These are phyloP conservation scores for Diabrotica virgifera DNA, from an alignment of 1,140 invertebrate genomes.

Conservation along the genomic window DNA sequence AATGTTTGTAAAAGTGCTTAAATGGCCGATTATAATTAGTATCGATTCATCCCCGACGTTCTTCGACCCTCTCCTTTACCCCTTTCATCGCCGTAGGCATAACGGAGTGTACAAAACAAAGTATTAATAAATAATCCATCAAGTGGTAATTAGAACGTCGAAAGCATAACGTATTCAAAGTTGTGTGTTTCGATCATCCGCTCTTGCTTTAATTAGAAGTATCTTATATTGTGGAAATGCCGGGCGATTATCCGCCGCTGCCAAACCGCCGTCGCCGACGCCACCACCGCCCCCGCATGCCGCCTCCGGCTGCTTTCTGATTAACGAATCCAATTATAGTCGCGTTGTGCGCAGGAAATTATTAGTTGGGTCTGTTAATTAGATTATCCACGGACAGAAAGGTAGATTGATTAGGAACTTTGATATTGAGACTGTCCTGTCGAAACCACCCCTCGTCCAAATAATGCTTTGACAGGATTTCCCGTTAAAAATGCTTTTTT, in stretches of 20 bases:
- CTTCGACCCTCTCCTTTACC: neutral
- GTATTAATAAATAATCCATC: constrained; percentile 17
- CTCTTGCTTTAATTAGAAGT: constrained; percentile 49
- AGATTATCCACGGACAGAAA: constrained; percentile 44
- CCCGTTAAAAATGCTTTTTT: too few relatives aligned
- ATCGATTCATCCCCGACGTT: neutral
- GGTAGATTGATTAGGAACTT: constrained; percentile 35
- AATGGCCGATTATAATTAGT: neutral
- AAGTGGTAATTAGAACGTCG: constrained; percentile 18
- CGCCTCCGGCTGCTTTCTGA: constrained; percentile 44
- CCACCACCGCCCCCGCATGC: too few relatives aligned
- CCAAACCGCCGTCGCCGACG: too few relatives aligned
- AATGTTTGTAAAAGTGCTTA: neutral
- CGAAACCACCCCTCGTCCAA: constrained; percentile 8
- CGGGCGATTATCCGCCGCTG: constrained; percentile 41
- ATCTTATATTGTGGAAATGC: constrained; percentile 46
- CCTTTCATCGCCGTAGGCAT: neutral
- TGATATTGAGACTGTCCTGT: neutral
- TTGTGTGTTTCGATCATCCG: constrained; percentile 26
- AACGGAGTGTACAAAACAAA: constrained; percentile 8
- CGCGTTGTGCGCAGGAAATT: constrained; percentile 51
- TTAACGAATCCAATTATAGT: constrained; percentile 53
- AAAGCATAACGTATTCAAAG: constrained; percentile 16
- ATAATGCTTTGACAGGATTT: too few relatives aligned
- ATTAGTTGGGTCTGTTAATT: constrained; percentile 52